phyloP scores from a whole-genome alignment of 2,888 invertebrate genomes.

The Tinea pellionella region DNA sequence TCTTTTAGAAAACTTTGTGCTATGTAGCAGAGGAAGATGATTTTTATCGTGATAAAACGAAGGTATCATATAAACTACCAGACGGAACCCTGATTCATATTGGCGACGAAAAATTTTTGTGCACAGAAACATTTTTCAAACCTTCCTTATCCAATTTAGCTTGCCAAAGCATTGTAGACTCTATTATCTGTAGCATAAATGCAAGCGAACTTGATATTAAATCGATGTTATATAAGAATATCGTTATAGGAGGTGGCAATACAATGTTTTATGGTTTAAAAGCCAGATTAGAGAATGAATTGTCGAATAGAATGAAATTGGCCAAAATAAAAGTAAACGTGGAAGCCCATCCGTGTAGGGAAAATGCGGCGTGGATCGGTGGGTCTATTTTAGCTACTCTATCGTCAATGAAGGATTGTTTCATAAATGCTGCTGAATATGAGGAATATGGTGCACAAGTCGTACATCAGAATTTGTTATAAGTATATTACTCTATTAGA shows the following conservation, averaged over 20 bases:
- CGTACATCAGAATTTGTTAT: slow-evolving; percentile 94
- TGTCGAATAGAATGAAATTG: slow-evolving; percentile 60
- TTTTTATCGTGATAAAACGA: slow-evolving; percentile 72
- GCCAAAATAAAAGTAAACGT: slow-evolving; percentile 76
- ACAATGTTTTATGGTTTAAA: slow-evolving; percentile 91
- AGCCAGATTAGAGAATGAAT: slow-evolving; percentile 91
- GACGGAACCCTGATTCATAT: slow-evolving; percentile 85
- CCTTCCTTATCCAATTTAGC: slow-evolving; percentile 83
- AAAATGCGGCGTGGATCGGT: slow-evolving; percentile 96
- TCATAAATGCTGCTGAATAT: slow-evolving; percentile 94
- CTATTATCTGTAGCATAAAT: slow-evolving; percentile 68
- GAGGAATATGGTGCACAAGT: slow-evolving; percentile 90
- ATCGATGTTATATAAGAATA: slow-evolving; percentile 86
- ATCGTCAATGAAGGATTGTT: slow-evolving; percentile 92
- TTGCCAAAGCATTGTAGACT: slow-evolving; percentile 79
- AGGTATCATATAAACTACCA: slow-evolving; percentile 86
- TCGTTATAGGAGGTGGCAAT: slow-evolving; percentile 86
- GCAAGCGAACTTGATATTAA: slow-evolving; percentile 82
- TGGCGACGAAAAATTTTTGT: slow-evolving; percentile 84
- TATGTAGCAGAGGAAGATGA: slow-evolving; percentile 33
- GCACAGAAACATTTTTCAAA: slow-evolving; percentile 87
- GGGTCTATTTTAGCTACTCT: slow-evolving; percentile 94
- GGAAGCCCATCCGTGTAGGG: slow-evolving; percentile 87
- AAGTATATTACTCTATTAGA: slow-evolving; percentile 36
- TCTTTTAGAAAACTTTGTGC: slow-evolving; percentile 37